A percentile compares a stretch with the other conserved stretches of the same genome.
Conservation (phyloP, 2,797 vertebrate species). For the Catharus ustulatus region DNA sequence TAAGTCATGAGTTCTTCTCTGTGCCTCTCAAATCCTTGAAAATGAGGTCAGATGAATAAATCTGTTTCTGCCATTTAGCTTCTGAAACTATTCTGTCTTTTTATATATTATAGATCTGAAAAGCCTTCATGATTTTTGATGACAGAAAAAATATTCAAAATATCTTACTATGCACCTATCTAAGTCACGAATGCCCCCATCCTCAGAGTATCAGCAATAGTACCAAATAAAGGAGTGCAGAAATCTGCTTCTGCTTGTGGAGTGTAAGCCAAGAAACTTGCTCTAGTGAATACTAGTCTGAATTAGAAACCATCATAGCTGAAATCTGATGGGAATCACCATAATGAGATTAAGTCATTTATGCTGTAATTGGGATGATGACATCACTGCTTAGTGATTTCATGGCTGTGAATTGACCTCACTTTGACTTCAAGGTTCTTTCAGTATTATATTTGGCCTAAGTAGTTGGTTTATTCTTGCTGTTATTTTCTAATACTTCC, state of each 20-base stretch:
- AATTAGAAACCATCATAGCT: not conserved
- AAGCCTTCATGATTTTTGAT: not conserved
- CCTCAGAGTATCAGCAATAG: not conserved
- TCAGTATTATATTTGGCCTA: not conserved
- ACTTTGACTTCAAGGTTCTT: not conserved
- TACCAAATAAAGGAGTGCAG: not conserved
- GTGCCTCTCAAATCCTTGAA: not conserved
- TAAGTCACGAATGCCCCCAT: not conserved
- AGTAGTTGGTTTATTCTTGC: not conserved
- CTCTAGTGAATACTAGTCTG: not conserved
- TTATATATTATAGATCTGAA: not conserved
- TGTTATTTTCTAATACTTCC: not conserved
- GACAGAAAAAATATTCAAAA: not conserved
- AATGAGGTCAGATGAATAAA: not conserved
- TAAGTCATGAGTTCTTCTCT: not conserved
- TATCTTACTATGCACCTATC: too few relatives aligned
- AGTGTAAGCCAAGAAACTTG: not conserved
- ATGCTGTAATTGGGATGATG: not conserved
- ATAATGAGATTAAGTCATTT: not conserved
- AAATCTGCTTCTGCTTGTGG: not conserved
- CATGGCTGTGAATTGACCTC: not conserved
- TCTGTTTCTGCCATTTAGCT: not conserved
- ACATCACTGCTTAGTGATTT: not conserved
- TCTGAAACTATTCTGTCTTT: not conserved
- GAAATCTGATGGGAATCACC: not conserved